Conservation (phyloP, 2,113 vertebrate species). For the Pseudonaja textilis region DNA sequence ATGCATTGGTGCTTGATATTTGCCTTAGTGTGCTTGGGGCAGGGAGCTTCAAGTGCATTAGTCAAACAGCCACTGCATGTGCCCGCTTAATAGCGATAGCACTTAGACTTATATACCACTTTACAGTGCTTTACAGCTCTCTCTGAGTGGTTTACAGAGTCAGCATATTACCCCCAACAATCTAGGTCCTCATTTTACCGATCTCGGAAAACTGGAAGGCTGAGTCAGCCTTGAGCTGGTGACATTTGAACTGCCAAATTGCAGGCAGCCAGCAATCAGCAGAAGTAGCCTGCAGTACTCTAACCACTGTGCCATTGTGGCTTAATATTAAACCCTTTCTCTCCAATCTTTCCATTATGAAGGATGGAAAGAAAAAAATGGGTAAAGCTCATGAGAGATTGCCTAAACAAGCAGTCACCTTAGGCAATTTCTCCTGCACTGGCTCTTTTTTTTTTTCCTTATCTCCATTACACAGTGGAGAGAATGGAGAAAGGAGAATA, state of each 20-base stretch:
- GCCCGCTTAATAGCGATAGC: not conserved
- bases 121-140: too few relatives aligned
- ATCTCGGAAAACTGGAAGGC: too few relatives aligned
- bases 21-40: not conserved
- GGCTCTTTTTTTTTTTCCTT: not conserved
- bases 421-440: not conserved
- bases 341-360: not conserved
- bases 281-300: too few relatives aligned
- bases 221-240: too few relatives aligned
- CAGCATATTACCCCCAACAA: too few relatives aligned
- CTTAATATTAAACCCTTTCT: not conserved
- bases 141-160: too few relatives aligned
- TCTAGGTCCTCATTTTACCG: too few relatives aligned
- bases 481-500: not conserved
- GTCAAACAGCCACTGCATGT: not conserved
- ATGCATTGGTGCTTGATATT: not conserved
- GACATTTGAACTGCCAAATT: too few relatives aligned
- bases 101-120: too few relatives aligned
- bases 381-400: not conserved
- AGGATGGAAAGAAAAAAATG: not conserved
- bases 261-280: too few relatives aligned
- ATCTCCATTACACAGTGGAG: not conserved
- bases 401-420: not conserved
- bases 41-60: not conserved
- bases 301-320: too few relatives aligned